Conservation (phyloP, 2,888 invertebrate species). For the Scotopteryx bipunctaria region DNA sequence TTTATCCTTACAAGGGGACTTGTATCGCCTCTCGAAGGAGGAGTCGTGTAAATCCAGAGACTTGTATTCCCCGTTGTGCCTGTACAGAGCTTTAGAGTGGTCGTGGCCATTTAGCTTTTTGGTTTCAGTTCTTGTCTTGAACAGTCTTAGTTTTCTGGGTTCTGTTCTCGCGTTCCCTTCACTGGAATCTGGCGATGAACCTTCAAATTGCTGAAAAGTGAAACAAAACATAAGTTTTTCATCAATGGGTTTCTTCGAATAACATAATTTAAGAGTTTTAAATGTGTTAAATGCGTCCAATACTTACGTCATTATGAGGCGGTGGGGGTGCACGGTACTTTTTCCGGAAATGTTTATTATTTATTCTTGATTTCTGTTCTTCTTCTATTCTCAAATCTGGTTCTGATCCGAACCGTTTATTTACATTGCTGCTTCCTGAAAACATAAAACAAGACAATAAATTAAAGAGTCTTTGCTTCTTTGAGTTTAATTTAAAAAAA, state of each 20-base stretch:
- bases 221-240: neutral
- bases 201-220: conserved; percentile 68
- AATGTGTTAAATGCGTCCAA: neutral
- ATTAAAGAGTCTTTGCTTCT: too few relatives aligned
- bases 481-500: too few relatives aligned
- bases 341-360: conserved; percentile 85
- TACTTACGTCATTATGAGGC: conserved; percentile 69
- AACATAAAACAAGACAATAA: conserved; percentile 29
- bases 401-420: conserved; percentile 88
- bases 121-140: conserved; percentile 89
- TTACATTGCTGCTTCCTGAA: conserved; percentile 62
- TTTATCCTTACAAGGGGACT: conserved; percentile 72
- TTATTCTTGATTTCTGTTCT: conserved; percentile 64
- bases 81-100: conserved; percentile 57
- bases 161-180: conserved; percentile 76
- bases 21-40: conserved; percentile 71
- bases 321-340: conserved; percentile 91
- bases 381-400: conserved; percentile 85
- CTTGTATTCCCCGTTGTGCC: conserved; percentile 67
- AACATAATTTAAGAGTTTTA: too few relatives aligned
- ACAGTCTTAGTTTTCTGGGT: conserved; percentile 85
- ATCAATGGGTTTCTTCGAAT: too few relatives aligned
- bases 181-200: conserved; percentile 84
- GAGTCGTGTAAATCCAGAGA: conserved; percentile 66
- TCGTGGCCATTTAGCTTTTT: conserved; percentile 80